Conservation (phyloP, 2,113 vertebrate genomes). For the Sphyrna mokarran region DNA sequence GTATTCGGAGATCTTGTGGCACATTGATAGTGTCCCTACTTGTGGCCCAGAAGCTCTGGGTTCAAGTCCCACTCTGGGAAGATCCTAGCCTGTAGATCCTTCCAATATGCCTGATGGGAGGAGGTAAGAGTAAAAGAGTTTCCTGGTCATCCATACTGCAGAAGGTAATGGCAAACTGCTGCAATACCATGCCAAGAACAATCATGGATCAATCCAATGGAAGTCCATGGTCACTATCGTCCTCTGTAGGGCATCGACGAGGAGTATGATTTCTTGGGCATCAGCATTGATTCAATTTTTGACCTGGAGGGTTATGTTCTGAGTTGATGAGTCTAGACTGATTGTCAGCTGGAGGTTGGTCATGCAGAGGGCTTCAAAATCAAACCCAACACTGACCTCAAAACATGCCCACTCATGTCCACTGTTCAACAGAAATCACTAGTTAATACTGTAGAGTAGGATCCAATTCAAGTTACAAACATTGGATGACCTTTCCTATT, state of each 20-base stretch:
- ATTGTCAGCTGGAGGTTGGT: not conserved
- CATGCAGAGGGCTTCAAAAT: not conserved
- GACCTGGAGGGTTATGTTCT: not conserved
- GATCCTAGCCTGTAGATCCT: too few relatives aligned
- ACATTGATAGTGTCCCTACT: not conserved
- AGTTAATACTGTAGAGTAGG: not conserved
- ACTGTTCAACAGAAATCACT: not conserved
- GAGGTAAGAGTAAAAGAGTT: too few relatives aligned
- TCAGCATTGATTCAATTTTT: not conserved
- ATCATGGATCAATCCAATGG: too few relatives aligned
- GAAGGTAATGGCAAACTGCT: too few relatives aligned
- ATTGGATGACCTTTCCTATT: not conserved
- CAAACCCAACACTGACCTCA: not conserved
- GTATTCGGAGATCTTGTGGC: not conserved
- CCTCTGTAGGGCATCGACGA: too few relatives aligned
- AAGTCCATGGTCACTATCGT: too few relatives aligned
- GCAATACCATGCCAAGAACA: too few relatives aligned
- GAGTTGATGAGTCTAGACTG: not conserved
- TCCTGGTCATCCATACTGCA: too few relatives aligned
- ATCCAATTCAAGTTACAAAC: not conserved
- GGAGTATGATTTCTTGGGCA: not conserved
- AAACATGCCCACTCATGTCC: not conserved
- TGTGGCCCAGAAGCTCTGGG: too few relatives aligned
- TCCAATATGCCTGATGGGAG: too few relatives aligned
- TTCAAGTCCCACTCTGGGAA: too few relatives aligned